These are phyloP conservation scores for Machimus rusticus DNA, from an alignment of 2,888 invertebrate genomes.

Conservation along the genomic window DNA sequence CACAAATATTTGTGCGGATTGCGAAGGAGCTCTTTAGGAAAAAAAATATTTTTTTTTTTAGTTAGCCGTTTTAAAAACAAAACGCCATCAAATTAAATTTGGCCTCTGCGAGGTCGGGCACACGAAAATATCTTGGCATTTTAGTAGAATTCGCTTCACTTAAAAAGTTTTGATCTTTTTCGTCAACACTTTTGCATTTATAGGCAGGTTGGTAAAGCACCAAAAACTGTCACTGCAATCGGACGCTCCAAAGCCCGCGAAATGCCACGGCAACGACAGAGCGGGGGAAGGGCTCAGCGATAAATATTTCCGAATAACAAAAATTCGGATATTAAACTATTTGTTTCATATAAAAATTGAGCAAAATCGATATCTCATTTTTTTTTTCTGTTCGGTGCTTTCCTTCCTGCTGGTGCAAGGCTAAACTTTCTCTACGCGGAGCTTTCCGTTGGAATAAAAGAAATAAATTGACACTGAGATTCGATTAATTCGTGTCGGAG, in stretches of 20 bases:
- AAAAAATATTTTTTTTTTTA: no score
- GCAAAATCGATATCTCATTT: conserved; percentile 46
- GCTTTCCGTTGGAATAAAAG: conserved; percentile 23
- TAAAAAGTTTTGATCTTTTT: conserved; percentile 3
- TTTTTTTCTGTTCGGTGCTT: conserved; percentile 5
- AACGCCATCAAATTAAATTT: conserved; percentile 20
- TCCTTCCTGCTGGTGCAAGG: conserved; percentile 21
- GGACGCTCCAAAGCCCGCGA: not conserved
- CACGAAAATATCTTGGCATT: conserved; percentile 29
- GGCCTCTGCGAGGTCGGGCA: conserved; percentile 27
- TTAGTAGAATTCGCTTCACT: conserved; percentile 3
- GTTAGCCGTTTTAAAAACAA: not conserved
- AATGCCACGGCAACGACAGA: not conserved
- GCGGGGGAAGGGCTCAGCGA: not conserved
- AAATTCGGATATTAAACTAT: conserved; percentile 20
- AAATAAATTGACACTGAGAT: conserved; percentile 22
- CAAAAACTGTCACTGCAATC: not conserved
- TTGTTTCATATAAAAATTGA: conserved; percentile 35
- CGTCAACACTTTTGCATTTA: not conserved
- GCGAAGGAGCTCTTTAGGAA: not conserved
- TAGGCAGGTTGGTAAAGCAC: not conserved
- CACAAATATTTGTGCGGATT: conserved; percentile 9
- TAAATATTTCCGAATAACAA: conserved; percentile 13
- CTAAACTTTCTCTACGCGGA: conserved; percentile 15
- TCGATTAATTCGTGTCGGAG: not conserved